Evolutionary conservation across 2,113 vertebrate species (phyloP), one percentile per base, ranked within the genome.

Genomic region (Burhinus bistriatus): DNA sequence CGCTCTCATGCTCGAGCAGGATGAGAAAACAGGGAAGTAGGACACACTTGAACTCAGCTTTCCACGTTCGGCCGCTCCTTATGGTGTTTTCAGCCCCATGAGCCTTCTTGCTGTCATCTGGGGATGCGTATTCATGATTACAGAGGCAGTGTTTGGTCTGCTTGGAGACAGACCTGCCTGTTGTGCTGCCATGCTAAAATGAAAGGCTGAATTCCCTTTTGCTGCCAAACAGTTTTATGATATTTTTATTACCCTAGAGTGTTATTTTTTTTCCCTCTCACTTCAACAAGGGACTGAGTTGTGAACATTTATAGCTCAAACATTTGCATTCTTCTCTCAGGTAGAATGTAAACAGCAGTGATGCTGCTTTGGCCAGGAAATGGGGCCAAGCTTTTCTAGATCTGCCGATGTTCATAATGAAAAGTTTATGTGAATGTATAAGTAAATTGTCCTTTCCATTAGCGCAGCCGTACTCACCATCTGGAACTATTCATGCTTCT

Each of bases 291-390:
- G 73, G 80, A 91, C 91, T 90, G 55, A 66, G 11, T 9, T 84
- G 71, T 75, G 81, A 89, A 91, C 49, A 49, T 85, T 95, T 72
- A 91, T 5, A 92, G 40, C 25, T 44, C 42, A 70, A 91, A 79
- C 36, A 61, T 78, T 83, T 87, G 86, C 91, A 89, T 95, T 95
- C 83, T 57, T 93, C 47, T 83, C 69, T 86, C 79, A 91, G 81
- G 70, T 94, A 90, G 54, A 77, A 76, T 64, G 70, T 93, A 90
- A 95, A 93, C 40, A 96, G 73, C 52, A 76, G 40, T 30, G 72
- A 94, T 58, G n/a, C 54, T 83, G 38, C 71, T 92, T 80, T 54
- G 49, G 69, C 47, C 81, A 84, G 93, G 87, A 81, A 94, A 89
- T 8, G 30, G 16, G 45, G 34, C 49, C 77, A 87, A 69, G 61